Evolutionary conservation across 2,113 vertebrate genomes (phyloP), one percentile per base, ranked within the genome.

Genomic region (Brachirus orientalis): DNA sequence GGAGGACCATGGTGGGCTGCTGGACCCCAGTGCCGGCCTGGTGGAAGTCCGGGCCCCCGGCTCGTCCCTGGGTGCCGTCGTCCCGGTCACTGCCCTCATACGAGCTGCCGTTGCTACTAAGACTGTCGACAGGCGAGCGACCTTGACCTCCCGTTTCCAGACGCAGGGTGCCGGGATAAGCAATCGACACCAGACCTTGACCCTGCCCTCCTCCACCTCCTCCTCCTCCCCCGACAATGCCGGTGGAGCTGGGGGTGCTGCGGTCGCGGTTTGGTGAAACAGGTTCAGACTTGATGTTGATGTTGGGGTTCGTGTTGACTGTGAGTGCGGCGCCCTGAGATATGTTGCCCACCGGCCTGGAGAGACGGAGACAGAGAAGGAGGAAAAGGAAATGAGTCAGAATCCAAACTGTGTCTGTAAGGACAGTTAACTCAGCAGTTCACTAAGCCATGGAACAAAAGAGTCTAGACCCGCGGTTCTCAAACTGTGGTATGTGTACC

Each of bases 241-340:
- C 16, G 46, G 18, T 70, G 70, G 84, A 75, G 75, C 69, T 68
- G 12, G 96, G 96, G 3, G 97, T 95, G 92, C 91, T 94, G 70
- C 95, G 93, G 53, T 97, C 97, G 0, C 96, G 95, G 86, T 94
- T 97, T 1, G 97, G 97, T 0, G 97, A 98, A 65, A 98, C 93
- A 0, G 97, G 97, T 77, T 99, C 97, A 0, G 95, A 96, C 90
- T 99, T 99, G 93, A 99, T 98, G 94, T 93, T 96, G 92, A 99
- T 83, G 85, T 94, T 93, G 63, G 95, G 94, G 89, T 95, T 95
- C 67, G 96, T 97, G 94, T 96, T 96, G 90, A 98, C 94, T 0
- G 95, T 97, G 90, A 98, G 90, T 3, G 95, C 93, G 53, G 94
- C 83, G 70, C 93, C 90, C 16, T 96, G 95, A 72, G 96, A 89